These are phyloP conservation scores for Rhinolophus sinicus DNA, from an alignment of 2,113 vertebrate genomes.

Conservation along the genomic window DNA sequence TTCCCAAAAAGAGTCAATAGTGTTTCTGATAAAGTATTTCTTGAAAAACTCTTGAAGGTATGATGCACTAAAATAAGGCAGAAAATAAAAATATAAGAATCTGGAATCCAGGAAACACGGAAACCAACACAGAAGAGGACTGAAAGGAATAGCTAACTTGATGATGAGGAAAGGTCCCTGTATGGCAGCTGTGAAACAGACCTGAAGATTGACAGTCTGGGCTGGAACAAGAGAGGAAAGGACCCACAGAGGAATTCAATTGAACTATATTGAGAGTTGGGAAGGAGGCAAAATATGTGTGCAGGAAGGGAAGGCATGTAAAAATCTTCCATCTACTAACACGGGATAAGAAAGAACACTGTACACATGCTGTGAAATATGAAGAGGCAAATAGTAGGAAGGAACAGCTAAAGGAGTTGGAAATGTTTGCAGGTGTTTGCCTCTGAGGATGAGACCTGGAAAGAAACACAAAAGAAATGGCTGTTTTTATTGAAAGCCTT, in stretches of 20 bases:
- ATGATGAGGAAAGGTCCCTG: background rate
- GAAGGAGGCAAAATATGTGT: background rate
- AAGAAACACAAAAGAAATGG: background rate
- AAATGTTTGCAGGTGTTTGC: background rate
- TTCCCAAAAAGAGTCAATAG: background rate
- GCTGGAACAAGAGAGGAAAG: background rate
- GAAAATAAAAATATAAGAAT: background rate
- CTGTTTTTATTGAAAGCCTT: background rate
- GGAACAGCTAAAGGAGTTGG: background rate
- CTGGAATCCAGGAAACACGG: background rate
- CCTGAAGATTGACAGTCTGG: background rate
- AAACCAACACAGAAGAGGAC: background rate
- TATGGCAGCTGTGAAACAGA: background rate
- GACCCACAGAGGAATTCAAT: background rate
- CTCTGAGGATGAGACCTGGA: background rate
- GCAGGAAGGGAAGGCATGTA: background rate
- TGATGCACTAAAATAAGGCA: background rate
- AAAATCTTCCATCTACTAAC: background rate
- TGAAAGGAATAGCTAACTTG: background rate
- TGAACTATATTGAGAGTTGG: background rate
- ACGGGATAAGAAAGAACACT: background rate
- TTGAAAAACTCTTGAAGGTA: background rate
- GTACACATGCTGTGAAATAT: accelerated
- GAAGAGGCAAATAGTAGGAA: background rate
- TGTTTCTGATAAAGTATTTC: background rate